Conservation (phyloP, 2,888 invertebrate species). For the Thymelicus lineola region DNA sequence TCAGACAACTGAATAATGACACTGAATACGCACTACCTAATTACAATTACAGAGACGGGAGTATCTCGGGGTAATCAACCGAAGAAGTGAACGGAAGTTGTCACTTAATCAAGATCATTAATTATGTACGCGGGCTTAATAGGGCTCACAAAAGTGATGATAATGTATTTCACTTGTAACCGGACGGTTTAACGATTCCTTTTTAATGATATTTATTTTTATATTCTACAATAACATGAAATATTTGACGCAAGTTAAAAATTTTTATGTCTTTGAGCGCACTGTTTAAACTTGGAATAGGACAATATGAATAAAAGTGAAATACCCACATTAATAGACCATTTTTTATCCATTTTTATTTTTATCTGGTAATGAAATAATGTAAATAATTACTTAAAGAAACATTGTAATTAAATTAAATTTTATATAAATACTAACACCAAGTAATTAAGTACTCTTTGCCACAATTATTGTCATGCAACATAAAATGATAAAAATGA, state of each 20-base stretch:
- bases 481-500: no score
- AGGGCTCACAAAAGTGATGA: conserved; percentile 37
- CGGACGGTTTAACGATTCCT: conserved; percentile 17
- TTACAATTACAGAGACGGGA: conserved; percentile 45
- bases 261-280: neutral
- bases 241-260: neutral
- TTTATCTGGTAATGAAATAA: no score
- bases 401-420: no score
- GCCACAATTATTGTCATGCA: no score
- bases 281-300: neutral
- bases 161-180: conserved; percentile 27
- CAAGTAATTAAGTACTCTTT: no score
- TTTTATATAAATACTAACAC: no score
- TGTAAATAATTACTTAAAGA: no score
- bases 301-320: no score
- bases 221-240: neutral
- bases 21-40: conserved; percentile 48
- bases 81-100: conserved; percentile 40
- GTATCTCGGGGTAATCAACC: conserved; percentile 44
- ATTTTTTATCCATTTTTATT: no score
- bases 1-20: conserved; percentile 77
- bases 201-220: conserved; percentile 28
- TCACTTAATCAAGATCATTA: conserved; percentile 38
- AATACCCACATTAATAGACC: no score
- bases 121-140: conserved; percentile 36